These are phyloP conservation scores for Ectemnius cavifrons DNA, from an alignment of 2,888 invertebrate genomes.

Conservation along the genomic window DNA sequence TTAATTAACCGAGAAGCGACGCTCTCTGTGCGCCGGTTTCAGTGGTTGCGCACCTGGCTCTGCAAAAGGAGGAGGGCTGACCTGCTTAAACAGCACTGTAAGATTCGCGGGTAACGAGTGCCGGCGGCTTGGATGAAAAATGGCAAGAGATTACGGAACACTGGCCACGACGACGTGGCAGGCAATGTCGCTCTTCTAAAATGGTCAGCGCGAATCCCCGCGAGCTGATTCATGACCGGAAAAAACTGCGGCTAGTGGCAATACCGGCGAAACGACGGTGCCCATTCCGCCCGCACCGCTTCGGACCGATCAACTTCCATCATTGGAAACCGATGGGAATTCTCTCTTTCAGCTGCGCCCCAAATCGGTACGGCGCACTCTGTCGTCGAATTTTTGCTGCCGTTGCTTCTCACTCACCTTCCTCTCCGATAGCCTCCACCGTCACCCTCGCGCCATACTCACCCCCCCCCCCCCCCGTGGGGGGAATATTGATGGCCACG, in stretches of 20 bases:
- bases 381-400: slow-evolving; percentile 46
- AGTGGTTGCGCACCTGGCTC: not conserved
- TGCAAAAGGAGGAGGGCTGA: not conserved
- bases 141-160: not conserved
- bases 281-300: not conserved
- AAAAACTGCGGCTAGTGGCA: slow-evolving; percentile 39
- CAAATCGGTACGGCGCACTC: slow-evolving; percentile 44
- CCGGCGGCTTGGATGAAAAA: not conserved
- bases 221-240: slow-evolving; percentile 45
- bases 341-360: slow-evolving; percentile 55
- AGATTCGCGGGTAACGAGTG: not conserved
- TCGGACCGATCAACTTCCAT: slow-evolving; percentile 52
- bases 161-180: not conserved
- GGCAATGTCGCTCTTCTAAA: slow-evolving; percentile 45
- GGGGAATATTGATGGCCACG: not conserved
- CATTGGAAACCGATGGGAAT: slow-evolving; percentile 62
- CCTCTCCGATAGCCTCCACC: not conserved
- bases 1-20: not conserved
- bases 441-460: not conserved
- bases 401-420: not conserved
- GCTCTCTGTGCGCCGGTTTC: not conserved
- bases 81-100: slow-evolving; percentile 2
- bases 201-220: slow-evolving; percentile 58
- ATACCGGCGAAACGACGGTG: slow-evolving; percentile 40
- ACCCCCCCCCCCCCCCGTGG: not conserved